Evolutionary conservation across 2,888 invertebrate genomes (phyloP).

Genomic region (Agapostemon virescens): DNA sequence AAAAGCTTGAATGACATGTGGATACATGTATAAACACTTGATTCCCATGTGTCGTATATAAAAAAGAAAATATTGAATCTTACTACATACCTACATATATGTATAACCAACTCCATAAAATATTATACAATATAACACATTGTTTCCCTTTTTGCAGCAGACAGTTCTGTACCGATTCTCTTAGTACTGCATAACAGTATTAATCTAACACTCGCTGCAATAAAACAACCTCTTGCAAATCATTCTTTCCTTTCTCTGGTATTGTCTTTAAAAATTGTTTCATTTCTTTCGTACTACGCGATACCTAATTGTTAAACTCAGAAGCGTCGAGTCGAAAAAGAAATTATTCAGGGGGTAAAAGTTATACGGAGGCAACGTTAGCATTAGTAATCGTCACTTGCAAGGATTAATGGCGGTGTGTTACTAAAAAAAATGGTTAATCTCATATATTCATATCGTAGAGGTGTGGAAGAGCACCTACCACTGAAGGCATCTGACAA

Average conservation of each 20-base stretch:
- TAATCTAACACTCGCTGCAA: slow-evolving; percentile 56
- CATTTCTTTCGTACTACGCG: slow-evolving; percentile 43
- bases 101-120: slow-evolving; percentile 58
- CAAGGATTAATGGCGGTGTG: slow-evolving; percentile 67
- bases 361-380: slow-evolving; percentile 66
- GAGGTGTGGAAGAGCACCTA: slow-evolving; percentile 80
- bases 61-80: slow-evolving; percentile 49
- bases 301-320: slow-evolving; percentile 63
- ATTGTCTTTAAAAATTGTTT: slow-evolving; percentile 59
- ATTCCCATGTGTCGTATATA: slow-evolving; percentile 41
- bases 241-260: slow-evolving; percentile 58
- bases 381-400: slow-evolving; percentile 68
- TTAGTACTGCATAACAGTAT: slow-evolving; percentile 55
- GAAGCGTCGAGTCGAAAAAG: slow-evolving; percentile 58
- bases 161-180: slow-evolving; percentile 49
- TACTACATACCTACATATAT: slow-evolving; percentile 57
- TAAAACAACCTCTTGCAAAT: slow-evolving; percentile 60
- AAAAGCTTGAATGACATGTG: slow-evolving; percentile 47
- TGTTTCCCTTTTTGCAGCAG: slow-evolving; percentile 48
- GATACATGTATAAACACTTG: slow-evolving; percentile 40
- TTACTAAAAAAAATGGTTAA: slow-evolving; percentile 63
- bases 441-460: slow-evolving; percentile 80
- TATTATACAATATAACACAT: slow-evolving; percentile 58
- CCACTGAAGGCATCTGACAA: slow-evolving; percentile 80
- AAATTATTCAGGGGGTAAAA: slow-evolving; percentile 41